A percentile compares a stretch with the other conserved stretches of the same genome.
Conservation (phyloP, 2,888 invertebrate species). For the Epirrita christyi region DNA sequence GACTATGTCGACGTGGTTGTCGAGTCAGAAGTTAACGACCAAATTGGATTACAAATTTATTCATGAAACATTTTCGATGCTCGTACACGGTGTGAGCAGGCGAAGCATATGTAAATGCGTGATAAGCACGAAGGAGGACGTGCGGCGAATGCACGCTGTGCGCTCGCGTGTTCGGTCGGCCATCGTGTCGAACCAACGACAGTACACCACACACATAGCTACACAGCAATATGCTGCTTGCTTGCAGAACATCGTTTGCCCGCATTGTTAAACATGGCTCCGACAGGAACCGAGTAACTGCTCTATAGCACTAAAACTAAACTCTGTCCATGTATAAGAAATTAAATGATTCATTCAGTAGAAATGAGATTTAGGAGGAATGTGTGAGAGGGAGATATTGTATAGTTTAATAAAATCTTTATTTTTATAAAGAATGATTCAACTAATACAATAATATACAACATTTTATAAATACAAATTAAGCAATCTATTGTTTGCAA, state of each 20-base stretch:
- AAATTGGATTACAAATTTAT: conserved; percentile 82
- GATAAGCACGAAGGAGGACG: conserved; percentile 74
- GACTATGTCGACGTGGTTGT: conserved; percentile 63
- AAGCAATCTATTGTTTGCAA: too few relatives aligned
- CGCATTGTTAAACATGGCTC: conserved; percentile 67
- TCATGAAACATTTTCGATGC: conserved; percentile 82
- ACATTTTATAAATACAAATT: too few relatives aligned
- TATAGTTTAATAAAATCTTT: too few relatives aligned
- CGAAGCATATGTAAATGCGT: conserved; percentile 81
- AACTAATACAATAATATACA: too few relatives aligned
- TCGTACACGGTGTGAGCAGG: conserved; percentile 71
- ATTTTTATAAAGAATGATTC: too few relatives aligned
- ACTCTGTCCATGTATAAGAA: neutral
- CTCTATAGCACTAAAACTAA: conserved; percentile 20
- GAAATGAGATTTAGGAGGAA: too few relatives aligned
- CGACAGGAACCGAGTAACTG: conserved; percentile 48
- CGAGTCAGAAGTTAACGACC: conserved; percentile 72
- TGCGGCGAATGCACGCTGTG: conserved; percentile 58
- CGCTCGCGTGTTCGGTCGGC: conserved; percentile 33
- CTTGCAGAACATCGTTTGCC: conserved; percentile 43
- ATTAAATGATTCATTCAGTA: too few relatives aligned
- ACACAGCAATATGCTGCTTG: conserved; percentile 27
- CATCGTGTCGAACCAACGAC: conserved; percentile 21
- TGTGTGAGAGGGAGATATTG: too few relatives aligned
- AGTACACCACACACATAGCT: conserved; percentile 16